Percentiles rank a stretch among this genome's conserved stretches.
These are phyloP conservation scores for Schizothorax lantsangensis DNA, from an alignment of 2,797 vertebrate genomes.

Conservation along the genomic window DNA sequence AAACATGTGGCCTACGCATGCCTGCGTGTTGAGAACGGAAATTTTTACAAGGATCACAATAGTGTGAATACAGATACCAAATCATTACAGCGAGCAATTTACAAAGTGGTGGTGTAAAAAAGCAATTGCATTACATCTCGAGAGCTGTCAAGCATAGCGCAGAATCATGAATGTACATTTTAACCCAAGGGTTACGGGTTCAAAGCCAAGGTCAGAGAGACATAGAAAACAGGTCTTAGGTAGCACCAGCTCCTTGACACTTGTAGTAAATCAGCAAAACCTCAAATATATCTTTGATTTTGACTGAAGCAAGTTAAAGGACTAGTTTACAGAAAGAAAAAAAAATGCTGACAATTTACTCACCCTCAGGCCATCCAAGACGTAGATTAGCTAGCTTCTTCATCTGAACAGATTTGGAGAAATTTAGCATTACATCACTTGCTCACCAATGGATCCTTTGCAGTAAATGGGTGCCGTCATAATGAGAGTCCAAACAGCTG, in stretches of 20 bases:
- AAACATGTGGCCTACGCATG: constrained; percentile 79
- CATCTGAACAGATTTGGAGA: not conserved
- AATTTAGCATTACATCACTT: not conserved
- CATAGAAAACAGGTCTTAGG: constrained; percentile 32
- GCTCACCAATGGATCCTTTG: not conserved
- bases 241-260: constrained; percentile 13
- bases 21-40: constrained; percentile 71
- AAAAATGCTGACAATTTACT: not conserved
- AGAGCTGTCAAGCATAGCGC: constrained; percentile 73
- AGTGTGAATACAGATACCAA: constrained; percentile 78
- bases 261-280: constrained; percentile 8
- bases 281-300: not conserved
- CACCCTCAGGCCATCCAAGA: not conserved
- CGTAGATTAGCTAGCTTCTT: not conserved
- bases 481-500: not conserved
- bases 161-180: constrained; percentile 75
- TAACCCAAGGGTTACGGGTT: constrained; percentile 76
- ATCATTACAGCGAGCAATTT: constrained; percentile 79
- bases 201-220: constrained; percentile 79
- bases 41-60: constrained; percentile 76
- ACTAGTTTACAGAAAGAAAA: not conserved
- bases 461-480: not conserved
- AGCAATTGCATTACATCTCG: constrained; percentile 79
- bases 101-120: constrained; percentile 75
- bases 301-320: not conserved